Percentiles rank a stretch among this genome's conserved stretches.
phyloP scores from a whole-genome alignment of 2,797 vertebrate species.

The Rhincodon typus region DNA sequence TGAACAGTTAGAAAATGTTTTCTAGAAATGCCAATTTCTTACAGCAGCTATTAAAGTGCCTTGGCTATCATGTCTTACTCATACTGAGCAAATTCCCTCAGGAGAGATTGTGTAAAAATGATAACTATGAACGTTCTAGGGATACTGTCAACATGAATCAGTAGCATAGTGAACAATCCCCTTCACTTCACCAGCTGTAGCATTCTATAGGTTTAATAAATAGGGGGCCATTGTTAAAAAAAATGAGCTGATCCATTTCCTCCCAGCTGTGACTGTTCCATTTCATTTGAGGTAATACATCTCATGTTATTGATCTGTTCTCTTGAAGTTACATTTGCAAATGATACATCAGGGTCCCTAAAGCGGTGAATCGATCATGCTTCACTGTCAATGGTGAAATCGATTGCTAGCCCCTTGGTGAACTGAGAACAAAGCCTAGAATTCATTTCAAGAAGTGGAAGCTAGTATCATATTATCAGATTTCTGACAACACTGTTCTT shows the following conservation, averaged over 20 bases:
- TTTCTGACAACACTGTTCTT: constrained; percentile 19
- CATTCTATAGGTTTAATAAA: constrained; percentile 7
- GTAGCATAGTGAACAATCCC: not conserved
- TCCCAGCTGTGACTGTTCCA: not conserved
- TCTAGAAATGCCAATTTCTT: not conserved
- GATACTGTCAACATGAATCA: not conserved
- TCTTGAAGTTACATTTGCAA: not conserved
- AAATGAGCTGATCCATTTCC: not conserved
- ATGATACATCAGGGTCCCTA: not conserved
- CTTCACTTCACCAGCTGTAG: not conserved
- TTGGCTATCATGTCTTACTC: not conserved
- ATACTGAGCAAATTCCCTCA: not conserved
- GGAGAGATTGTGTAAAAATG: not conserved
- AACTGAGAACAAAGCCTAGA: constrained; percentile 21
- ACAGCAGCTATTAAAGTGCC: not conserved
- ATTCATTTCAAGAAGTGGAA: not conserved
- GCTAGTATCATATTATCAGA: not conserved
- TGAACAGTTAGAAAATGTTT: not conserved
- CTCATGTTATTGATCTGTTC: not conserved
- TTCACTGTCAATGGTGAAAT: not conserved
- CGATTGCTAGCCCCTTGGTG: not conserved
- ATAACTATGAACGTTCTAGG: not conserved
- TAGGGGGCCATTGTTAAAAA: not conserved
- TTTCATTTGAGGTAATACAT: constrained; percentile 13
- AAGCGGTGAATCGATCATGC: constrained; percentile 1